phyloP scores from a whole-genome alignment of 2,888 invertebrate species.

The Drosophila mettleri region DNA sequence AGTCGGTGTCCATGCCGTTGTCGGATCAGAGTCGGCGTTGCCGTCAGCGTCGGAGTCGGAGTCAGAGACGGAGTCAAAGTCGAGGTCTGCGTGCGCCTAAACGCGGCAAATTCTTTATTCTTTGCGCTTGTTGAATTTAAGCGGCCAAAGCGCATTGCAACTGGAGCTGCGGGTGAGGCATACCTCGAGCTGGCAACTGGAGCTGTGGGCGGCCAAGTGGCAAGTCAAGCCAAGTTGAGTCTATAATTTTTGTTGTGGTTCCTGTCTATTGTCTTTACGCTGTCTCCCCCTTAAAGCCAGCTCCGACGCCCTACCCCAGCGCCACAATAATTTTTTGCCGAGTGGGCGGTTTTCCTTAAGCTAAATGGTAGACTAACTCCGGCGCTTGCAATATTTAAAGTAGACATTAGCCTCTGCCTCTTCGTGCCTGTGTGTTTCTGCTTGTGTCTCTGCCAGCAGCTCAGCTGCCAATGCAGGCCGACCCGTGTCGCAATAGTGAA shows the following conservation, averaged over 20 bases:
- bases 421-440: too few relatives aligned
- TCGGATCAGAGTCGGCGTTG: not conserved
- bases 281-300: constrained; percentile 17
- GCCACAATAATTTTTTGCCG: not conserved
- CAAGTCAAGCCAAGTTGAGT: constrained; percentile 70
- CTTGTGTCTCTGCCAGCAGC: not conserved
- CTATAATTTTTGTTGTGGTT: constrained; percentile 80
- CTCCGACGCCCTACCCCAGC: not conserved
- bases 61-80: constrained; percentile 11
- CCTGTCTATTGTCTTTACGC: constrained; percentile 75
- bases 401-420: constrained; percentile 29
- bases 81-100: constrained; percentile 73
- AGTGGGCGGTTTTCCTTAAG: constrained; percentile 28
- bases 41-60: not conserved
- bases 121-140: constrained; percentile 61
- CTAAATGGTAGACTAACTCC: constrained; percentile 25
- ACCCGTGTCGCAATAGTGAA: constrained; percentile 20
- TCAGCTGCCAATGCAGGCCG: not conserved
- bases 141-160: constrained; percentile 67
- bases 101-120: constrained; percentile 65
- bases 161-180: not conserved
- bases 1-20: not conserved
- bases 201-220: constrained; percentile 59
- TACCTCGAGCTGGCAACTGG: constrained; percentile 19
- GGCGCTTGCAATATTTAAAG: constrained; percentile 47